A percentile compares a stretch with the other conserved stretches of the same genome.
Evolutionary conservation across 2,797 vertebrate genomes (phyloP).

Genomic region (Natrix natrix): DNA sequence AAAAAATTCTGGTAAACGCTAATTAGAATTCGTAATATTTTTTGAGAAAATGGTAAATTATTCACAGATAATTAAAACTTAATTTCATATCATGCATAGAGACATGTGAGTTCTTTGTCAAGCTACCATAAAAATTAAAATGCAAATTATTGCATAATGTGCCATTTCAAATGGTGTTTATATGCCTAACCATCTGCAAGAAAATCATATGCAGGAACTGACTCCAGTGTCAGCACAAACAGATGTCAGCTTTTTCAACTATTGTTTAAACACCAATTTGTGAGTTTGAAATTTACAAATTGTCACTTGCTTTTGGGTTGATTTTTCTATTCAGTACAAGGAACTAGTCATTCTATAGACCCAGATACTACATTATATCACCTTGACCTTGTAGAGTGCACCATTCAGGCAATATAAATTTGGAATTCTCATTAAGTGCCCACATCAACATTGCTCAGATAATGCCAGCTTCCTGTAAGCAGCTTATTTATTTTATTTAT

Average conservation of each 20-base stretch:
- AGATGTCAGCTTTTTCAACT: slow-evolving; percentile 27
- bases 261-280: slow-evolving; percentile 21
- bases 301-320: neutral
- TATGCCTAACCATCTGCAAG: slow-evolving; percentile 23
- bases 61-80: slow-evolving; percentile 23
- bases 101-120: slow-evolving; percentile 9
- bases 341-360: neutral
- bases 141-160: slow-evolving; percentile 18
- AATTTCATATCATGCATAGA: slow-evolving; percentile 24
- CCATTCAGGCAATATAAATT: neutral
- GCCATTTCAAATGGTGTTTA: slow-evolving; percentile 12
- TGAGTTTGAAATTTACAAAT: slow-evolving; percentile 18
- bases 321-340: neutral
- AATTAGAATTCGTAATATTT: slow-evolving; percentile 16
- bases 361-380: neutral
- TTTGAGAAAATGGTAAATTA: slow-evolving; percentile 21
- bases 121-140: slow-evolving; percentile 24
- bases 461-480: neutral
- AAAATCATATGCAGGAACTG: slow-evolving; percentile 12
- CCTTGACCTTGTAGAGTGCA: neutral
- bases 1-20: neutral
- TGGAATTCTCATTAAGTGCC: neutral
- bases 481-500: too few relatives aligned
- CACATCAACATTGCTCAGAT: neutral
- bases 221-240: slow-evolving; percentile 15